phyloP scores from a whole-genome alignment of 2,113 vertebrate species.

The Tyrannus savana region DNA sequence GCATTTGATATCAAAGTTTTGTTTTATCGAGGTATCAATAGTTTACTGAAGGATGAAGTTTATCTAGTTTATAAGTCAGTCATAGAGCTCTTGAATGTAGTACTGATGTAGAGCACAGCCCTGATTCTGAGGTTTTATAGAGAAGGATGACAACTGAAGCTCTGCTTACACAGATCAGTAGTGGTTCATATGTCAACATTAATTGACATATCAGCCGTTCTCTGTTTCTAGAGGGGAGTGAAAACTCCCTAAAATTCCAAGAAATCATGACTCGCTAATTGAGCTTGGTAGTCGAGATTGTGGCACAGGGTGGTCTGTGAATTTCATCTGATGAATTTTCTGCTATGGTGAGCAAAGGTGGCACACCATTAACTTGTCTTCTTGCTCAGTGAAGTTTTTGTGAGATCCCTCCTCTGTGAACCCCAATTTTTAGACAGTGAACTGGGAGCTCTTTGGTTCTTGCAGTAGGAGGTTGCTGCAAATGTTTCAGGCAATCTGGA shows the following conservation, averaged over 20 bases:
- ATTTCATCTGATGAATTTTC: neutral
- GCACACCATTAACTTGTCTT: neutral
- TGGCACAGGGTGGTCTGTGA: neutral
- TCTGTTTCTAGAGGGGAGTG: neutral
- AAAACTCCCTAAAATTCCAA: neutral
- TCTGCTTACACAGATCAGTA: neutral
- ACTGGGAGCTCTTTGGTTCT: neutral
- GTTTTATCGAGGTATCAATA: neutral
- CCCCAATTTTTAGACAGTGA: neutral
- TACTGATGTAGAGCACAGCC: neutral
- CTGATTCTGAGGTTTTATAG: neutral
- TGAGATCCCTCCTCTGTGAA: neutral
- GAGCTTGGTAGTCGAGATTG: neutral
- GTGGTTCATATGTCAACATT: neutral
- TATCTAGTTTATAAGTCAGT: neutral
- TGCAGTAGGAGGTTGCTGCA: neutral
- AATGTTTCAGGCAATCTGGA: neutral
- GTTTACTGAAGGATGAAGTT: neutral
- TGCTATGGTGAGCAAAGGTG: neutral
- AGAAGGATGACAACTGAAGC: neutral
- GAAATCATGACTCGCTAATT: neutral
- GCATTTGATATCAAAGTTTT: neutral
- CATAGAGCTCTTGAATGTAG: neutral
- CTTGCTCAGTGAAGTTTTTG: neutral
- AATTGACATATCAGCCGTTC: rapidly evolving